Percentiles rank a stretch among this genome's conserved stretches.
phyloP scores from a whole-genome alignment of 2,113 vertebrate species.

The pig (Sus scrofa) region T2T-Sscrofa CM000821.6:53570501-53571000 shows the following conservation, averaged over 20 bases:
- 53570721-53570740: not conserved
- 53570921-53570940: not conserved
- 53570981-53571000: not conserved
- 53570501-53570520: not conserved
- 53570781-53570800: not conserved
- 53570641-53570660: not conserved
- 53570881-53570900: slow-evolving; percentile 14
- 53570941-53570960: not conserved
- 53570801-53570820: not conserved
- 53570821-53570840: not conserved
- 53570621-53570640: not conserved
- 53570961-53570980: not conserved
- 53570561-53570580: not conserved
- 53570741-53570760: not conserved
- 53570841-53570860: not conserved
- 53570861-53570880: not conserved
- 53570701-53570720: not conserved
- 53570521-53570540: not conserved
- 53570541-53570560: not conserved
- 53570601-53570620: not conserved
- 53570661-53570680: not conserved
- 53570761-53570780: not conserved
- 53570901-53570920: not conserved
- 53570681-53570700: not conserved
- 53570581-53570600: not conserved